Evolutionary conservation across 1,140 invertebrate genomes (phyloP).

Genomic region (Arctopsyche grandis): DNA sequence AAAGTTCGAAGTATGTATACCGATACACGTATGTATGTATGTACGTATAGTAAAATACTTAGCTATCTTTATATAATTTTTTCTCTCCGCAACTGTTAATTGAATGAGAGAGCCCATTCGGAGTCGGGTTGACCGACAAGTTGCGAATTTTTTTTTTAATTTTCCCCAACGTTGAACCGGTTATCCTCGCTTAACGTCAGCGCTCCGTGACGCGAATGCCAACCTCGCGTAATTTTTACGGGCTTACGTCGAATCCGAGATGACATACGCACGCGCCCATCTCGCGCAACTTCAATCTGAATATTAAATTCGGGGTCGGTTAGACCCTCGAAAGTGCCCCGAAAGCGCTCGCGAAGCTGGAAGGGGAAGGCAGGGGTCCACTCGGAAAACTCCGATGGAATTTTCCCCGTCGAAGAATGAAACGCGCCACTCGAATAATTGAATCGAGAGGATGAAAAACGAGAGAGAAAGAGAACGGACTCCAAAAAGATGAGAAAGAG

Average conservation of each 20-base stretch:
- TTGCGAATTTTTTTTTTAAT: neutral
- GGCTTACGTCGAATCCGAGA: slow-evolving; percentile 15
- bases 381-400: neutral
- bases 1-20: neutral
- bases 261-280: neutral
- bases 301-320: slow-evolving; percentile 27
- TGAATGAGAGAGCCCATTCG: neutral
- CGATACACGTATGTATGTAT: neutral
- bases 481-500: neutral
- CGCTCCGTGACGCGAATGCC: neutral
- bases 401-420: neutral
- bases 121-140: neutral
- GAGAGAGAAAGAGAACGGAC: neutral
- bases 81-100: too few species aligned
- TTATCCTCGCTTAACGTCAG: neutral
- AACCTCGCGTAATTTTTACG: slow-evolving; percentile 16
- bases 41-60: neutral
- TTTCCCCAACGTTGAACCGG: neutral
- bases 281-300: slow-evolving; percentile 14
- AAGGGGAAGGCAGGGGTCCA: neutral
- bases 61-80: neutral
- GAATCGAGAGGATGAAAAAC: neutral
- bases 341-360: neutral
- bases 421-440: neutral
- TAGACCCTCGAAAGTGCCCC: neutral